Conservation (phyloP, 2,888 invertebrate species). For the Caenorhabditis macrosperma region DNA sequence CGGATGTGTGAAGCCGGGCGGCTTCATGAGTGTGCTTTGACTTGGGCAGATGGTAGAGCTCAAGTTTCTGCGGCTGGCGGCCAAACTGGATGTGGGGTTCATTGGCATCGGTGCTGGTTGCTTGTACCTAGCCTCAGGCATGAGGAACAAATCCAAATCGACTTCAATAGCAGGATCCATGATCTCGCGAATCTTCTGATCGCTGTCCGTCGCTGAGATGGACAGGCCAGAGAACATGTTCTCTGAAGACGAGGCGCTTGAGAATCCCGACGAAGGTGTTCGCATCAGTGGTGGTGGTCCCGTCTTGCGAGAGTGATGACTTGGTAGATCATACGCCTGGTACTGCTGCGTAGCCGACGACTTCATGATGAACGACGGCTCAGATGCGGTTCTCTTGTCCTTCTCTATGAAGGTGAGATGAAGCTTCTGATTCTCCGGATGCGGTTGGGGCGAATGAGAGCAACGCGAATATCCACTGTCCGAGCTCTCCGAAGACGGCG, state of each 20-base stretch:
- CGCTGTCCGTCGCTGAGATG: slow-evolving; percentile 8
- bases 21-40: slow-evolving; percentile 1
- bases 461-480: slow-evolving; percentile 1
- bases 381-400: slow-evolving; percentile 6
- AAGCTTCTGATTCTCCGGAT: slow-evolving; percentile 4
- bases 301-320: slow-evolving; percentile 27
- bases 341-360: slow-evolving; percentile 20
- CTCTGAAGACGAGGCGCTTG: slow-evolving; percentile 52
- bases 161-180: slow-evolving; percentile 54
- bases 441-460: neutral
- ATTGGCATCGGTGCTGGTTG: slow-evolving; percentile 14
- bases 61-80: slow-evolving; percentile 21
- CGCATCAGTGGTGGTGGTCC: slow-evolving; percentile 24
- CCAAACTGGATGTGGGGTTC: slow-evolving; percentile 10
- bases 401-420: slow-evolving; percentile 28
- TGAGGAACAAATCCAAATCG: slow-evolving; percentile 31
- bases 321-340: slow-evolving; percentile 16
- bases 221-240: slow-evolving; percentile 53
- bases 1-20: slow-evolving; percentile 4
- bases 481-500: neutral
- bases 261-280: slow-evolving; percentile 53
- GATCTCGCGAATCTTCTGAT: slow-evolving; percentile 27
- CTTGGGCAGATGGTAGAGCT: slow-evolving; percentile 17
- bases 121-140: slow-evolving; percentile 39
- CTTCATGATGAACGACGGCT: neutral